phyloP scores from a whole-genome alignment of 2,797 vertebrate species.

The Rallus crepitans region DNA sequence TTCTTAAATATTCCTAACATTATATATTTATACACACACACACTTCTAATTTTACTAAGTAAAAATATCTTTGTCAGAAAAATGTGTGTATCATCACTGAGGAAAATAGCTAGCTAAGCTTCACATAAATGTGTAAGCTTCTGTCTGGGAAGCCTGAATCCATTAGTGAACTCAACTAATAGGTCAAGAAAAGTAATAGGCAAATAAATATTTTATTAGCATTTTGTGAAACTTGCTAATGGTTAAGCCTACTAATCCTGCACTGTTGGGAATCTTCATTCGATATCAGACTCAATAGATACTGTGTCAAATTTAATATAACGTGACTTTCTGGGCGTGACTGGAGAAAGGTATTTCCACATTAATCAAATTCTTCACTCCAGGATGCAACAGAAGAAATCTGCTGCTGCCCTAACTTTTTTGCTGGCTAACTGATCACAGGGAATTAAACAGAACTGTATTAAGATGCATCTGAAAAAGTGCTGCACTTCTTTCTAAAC shows the following conservation, averaged over 20 bases:
- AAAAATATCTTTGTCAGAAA: background rate
- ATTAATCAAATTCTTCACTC: background rate
- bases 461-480: background rate
- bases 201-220: constrained; percentile 96
- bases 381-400: background rate
- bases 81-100: background rate
- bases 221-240: constrained; percentile 89
- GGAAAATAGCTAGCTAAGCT: constrained; percentile 17
- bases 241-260: constrained; percentile 81
- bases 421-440: background rate
- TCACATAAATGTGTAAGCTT: constrained; percentile 85
- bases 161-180: constrained; percentile 91
- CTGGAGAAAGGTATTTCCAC: constrained; percentile 12
- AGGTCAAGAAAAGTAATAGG: constrained; percentile 95
- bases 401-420: background rate
- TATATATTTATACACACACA: background rate
- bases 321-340: background rate
- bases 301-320: constrained; percentile 7
- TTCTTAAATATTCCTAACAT: background rate
- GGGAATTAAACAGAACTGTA: background rate
- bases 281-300: constrained; percentile 10
- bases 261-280: constrained; percentile 55
- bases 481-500: background rate
- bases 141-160: constrained; percentile 86
- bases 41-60: background rate